Evolutionary conservation across 2,113 vertebrate genomes (phyloP).

Genomic region (Speoplatyrhinus poulsoni): DNA sequence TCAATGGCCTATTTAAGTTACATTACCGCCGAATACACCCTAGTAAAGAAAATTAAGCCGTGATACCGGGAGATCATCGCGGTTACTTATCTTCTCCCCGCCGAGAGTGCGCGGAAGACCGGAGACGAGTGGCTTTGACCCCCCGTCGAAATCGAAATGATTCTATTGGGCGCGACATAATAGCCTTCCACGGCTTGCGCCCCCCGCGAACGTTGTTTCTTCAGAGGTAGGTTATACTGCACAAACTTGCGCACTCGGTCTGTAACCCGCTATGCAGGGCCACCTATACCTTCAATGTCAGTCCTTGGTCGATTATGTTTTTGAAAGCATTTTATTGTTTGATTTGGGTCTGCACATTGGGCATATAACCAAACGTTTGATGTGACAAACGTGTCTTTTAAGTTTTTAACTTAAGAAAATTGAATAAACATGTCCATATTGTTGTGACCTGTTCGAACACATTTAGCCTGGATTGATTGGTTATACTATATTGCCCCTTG

Average conservation of each 20-base stretch:
- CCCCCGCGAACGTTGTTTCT: background rate
- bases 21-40: conserved; percentile 71
- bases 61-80: conserved; percentile 71
- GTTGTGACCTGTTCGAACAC: no score
- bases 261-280: background rate
- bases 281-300: background rate
- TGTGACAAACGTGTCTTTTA: no score
- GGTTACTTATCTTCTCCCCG: conserved; percentile 71
- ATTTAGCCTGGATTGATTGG: no score
- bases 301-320: no score
- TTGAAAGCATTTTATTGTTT: no score
- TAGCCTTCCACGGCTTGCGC: conserved; percentile 39
- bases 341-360: no score
- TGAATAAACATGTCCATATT: no score
- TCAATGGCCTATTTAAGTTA: conserved; percentile 76
- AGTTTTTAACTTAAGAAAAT: no score
- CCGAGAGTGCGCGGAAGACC: conserved; percentile 21
- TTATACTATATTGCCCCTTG: no score
- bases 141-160: conserved; percentile 66
- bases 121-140: conserved; percentile 49
- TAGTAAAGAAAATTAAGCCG: conserved; percentile 74
- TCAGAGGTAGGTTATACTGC: background rate
- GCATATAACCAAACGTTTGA: no score
- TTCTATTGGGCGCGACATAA: conserved; percentile 60
- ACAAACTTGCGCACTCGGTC: background rate